Evolutionary conservation across 2,113 vertebrate genomes (phyloP), one percentile per base, ranked within the genome.

Genomic region (Ammospiza caudacuta): DNA sequence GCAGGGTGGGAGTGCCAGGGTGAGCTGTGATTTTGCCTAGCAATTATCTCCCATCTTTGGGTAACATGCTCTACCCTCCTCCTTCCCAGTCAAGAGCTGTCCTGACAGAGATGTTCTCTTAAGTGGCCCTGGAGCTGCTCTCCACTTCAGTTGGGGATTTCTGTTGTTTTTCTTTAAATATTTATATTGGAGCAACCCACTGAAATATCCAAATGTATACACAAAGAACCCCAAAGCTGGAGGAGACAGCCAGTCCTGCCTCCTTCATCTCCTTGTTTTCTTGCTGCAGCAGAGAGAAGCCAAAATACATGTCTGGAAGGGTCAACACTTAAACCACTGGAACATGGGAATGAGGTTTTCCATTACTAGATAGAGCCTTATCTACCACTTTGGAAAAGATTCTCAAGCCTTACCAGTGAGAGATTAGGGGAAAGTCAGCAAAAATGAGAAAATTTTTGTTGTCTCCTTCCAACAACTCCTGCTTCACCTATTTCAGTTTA

Each of bases 131-230:
- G 82, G 66, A 97, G 87, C 35, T 78, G 29, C 39, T 66, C 46
- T 75, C 37, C 57, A 7, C 55, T 92, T 23, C 54, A 46, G 31
- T 8, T n/a, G 89, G 84, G 75, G 47, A 7, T 68, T 95, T 89
- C 76, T 3, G 1, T 41, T 57, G 37, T 81, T 90, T 75, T 64
- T n/a, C 64, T 72, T 86, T 68, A 94, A 96, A 97, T 97, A 95
- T 97, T 97, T 97, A 91, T 64, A 22, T 78, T 94, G 73, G 69
- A 89, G 39, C 23, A 81, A 59, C 19, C 73, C 83, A 46, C n/a
- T 78, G 68, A 95, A 94, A 87, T 54, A 57, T 33, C 49, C 81
- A 85, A 96, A 89, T 67, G n/a, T 84, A 64, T 41, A 93, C 72
- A 87, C 15, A 83, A 64, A 75, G 82, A 64, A 8, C 61, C 83